Base-by-base conservation (phyloP, 2,797 vertebrate species). In the Myripristis jacobus region DNA sequence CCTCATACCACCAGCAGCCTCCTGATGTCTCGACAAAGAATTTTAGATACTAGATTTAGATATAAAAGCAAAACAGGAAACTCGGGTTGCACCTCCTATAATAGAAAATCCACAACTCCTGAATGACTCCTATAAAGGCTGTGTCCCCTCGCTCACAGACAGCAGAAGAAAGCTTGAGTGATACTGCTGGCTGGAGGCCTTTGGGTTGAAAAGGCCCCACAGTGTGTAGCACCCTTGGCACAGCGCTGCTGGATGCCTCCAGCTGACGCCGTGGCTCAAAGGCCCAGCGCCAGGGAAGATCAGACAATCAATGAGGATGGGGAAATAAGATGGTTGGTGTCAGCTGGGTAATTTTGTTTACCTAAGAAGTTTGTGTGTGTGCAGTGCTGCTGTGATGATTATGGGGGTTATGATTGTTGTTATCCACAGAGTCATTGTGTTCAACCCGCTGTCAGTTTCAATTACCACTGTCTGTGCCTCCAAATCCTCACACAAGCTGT, bases 371-470 rank as follows among this genome's bases (percentile, higher is more conserved):
- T 80, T 82, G 79, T 62, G 60, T 68, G 63, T 59, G 56, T 73
- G 83, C 73, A 44, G 87, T 54, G 90, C 88, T 80, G 90, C 89
- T 88, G 92, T 41, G 86, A 92, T 92, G 91, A 94, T 93, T 92
- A 92, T 59, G 54, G 81, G 29, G 78, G 88, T 92, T 93, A 91
- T 92, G 91, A 93, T 91, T 89, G 92, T 91, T 92, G 90, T 90
- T 87, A 91, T 93, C 87, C 83, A 78, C 85, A 78, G 87, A 90
- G 89, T 85, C 92, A 89, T 90, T 92, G 89, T 90, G 89, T 76
- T 92, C 91, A 90, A 88, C 88, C 88, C 19, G 75, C 88, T 94
- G 92, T 93, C 91, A 87, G 66, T 91, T 94, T 93, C 93, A 94
- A 93, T 94, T 94, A 95, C 93, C 73, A 29, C 90, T 47, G 87